Conservation (phyloP, 1,140 invertebrate genomes). For the Panagrolaimus sp. region DNA sequence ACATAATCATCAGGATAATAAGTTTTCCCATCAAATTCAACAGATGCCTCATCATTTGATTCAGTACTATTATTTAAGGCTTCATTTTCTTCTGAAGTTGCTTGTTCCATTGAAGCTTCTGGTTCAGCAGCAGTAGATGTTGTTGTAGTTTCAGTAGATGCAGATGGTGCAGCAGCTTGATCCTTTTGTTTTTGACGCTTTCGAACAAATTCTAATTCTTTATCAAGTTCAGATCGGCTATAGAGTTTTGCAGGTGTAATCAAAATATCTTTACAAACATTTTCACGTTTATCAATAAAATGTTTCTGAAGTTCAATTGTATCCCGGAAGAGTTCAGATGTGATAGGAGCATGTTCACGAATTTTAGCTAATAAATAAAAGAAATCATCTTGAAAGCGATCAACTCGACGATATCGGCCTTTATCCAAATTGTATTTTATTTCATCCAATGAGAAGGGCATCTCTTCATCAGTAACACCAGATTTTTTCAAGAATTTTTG, state of each 20-base stretch:
- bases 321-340: conserved; percentile 84
- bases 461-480: conserved; percentile 64
- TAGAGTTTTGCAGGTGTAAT: conserved; percentile 79
- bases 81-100: neutral
- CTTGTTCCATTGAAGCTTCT: neutral
- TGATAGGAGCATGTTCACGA: conserved; percentile 74
- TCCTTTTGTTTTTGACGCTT: conserved; percentile 19
- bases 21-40: conserved; percentile 68
- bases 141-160: neutral
- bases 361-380: conserved; percentile 87
- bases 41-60: conserved; percentile 21
- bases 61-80: neutral
- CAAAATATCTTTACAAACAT: conserved; percentile 64
- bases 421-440: conserved; percentile 63
- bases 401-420: conserved; percentile 81
- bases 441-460: conserved; percentile 61
- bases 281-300: conserved; percentile 71
- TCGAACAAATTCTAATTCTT: conserved; percentile 16
- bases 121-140: no score
- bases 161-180: conserved; percentile 6
- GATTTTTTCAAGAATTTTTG: conserved; percentile 77
- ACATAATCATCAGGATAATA: conserved; percentile 82
- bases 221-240: conserved; percentile 62
- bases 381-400: conserved; percentile 91
- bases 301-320: conserved; percentile 84